Conservation (phyloP, 2,797 vertebrate species). For the Aselliscus stoliczkanus region DNA sequence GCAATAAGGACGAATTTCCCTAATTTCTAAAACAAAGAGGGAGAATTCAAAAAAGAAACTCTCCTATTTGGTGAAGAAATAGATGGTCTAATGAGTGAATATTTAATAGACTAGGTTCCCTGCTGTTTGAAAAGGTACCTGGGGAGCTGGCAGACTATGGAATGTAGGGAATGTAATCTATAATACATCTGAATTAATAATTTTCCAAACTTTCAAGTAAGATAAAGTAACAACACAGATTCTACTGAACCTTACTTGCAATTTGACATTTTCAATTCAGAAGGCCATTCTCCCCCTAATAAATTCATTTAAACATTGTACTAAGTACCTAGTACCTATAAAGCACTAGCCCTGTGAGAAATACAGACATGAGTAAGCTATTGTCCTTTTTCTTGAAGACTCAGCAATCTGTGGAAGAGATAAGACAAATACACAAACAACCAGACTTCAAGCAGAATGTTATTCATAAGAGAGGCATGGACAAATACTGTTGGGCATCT, state of each 20-base stretch:
- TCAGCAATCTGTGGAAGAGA: constrained; percentile 20
- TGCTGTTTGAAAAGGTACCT: neutral
- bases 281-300: neutral
- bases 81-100: neutral
- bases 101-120: neutral
- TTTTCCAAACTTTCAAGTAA: neutral
- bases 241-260: neutral
- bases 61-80: neutral
- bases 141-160: neutral
- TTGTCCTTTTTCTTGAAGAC: constrained; percentile 7
- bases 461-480: neutral
- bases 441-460: neutral
- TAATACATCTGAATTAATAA: neutral
- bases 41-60: constrained; percentile 14
- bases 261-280: neutral
- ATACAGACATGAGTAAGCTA: constrained; percentile 33
- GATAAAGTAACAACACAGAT: neutral
- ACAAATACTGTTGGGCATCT: constrained; percentile 25
- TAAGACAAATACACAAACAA: constrained; percentile 44
- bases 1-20: neutral
- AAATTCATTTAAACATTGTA: constrained; percentile 19
- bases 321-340: neutral
- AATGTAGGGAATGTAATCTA: neutral
- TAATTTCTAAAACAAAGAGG: neutral
- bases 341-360: neutral